Conservation (phyloP, 30 jellyfish, hydroid and myxozoan species). For the Catostylus mosaicus region DNA sequence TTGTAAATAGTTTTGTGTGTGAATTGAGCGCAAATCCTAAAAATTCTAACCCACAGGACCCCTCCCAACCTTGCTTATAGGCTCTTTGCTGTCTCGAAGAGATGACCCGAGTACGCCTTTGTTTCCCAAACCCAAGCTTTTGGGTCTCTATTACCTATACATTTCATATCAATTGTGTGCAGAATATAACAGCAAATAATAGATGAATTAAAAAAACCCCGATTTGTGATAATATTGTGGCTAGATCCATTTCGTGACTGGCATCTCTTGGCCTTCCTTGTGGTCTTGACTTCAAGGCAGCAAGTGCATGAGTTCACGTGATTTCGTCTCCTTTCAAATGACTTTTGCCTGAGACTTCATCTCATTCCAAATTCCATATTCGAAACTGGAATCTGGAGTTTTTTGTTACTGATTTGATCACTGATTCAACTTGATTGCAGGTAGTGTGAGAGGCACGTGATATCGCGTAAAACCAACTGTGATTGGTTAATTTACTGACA, state of each 20-base stretch:
- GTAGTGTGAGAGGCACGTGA: constrained; percentile 45
- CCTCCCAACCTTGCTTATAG: too few species aligned
- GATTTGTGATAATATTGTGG: not conserved
- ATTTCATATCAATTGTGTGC: too few species aligned
- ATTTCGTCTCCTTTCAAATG: not conserved
- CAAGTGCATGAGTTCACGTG: not conserved
- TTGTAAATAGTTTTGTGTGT: too few species aligned
- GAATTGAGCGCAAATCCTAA: too few species aligned
- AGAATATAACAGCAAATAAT: too few species aligned
- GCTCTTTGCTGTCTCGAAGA: too few species aligned
- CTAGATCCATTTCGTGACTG: not conserved
- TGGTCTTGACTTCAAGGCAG: not conserved
- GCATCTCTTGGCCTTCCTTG: not conserved
- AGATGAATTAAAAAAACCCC: too few species aligned
- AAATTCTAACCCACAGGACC: too few species aligned
- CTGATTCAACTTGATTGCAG: not conserved
- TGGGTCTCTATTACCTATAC: too few species aligned
- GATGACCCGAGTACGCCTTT: too few species aligned
- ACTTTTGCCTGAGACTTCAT: not conserved
- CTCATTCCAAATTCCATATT: not conserved
- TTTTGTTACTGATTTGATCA: not conserved
- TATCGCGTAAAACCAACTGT: not conserved
- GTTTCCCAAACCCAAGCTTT: too few species aligned
- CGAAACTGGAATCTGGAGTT: too few species aligned
- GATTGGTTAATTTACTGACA: constrained; percentile 38